phyloP scores from a whole-genome alignment of 2,797 vertebrate genomes.

The Coregonus ussuriensis region DNA sequence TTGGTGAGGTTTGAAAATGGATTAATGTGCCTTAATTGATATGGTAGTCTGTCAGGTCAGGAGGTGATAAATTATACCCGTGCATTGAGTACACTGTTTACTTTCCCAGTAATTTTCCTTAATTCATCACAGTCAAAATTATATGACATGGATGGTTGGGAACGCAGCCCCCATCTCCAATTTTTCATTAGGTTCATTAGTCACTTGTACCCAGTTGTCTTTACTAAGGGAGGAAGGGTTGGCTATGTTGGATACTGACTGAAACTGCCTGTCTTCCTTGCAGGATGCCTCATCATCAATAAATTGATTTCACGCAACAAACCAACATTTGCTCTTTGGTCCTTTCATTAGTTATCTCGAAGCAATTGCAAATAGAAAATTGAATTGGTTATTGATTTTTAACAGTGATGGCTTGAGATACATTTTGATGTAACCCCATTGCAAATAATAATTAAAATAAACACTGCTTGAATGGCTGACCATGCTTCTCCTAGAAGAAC shows the following conservation, averaged over 20 bases:
- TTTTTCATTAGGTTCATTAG: constrained; percentile 70
- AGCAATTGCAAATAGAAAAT: neutral
- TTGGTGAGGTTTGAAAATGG: constrained; percentile 64
- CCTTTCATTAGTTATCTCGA: neutral
- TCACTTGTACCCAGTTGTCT: constrained; percentile 65
- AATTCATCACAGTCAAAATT: constrained; percentile 76
- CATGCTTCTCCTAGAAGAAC: neutral
- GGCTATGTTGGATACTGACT: neutral
- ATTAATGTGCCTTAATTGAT: constrained; percentile 74
- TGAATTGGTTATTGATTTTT: neutral
- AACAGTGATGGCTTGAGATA: neutral
- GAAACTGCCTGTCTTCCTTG: neutral
- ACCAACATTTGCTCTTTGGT: neutral
- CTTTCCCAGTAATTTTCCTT: constrained; percentile 67
- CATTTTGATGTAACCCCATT: neutral
- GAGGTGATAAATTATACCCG: constrained; percentile 72
- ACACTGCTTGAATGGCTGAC: neutral
- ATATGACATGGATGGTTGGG: constrained; percentile 67
- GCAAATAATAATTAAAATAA: neutral
- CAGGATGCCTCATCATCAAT: neutral
- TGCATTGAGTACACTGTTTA: constrained; percentile 69
- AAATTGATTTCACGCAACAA: neutral
- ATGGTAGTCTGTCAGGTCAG: constrained; percentile 68
- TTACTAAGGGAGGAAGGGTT: neutral
- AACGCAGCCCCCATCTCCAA: constrained; percentile 45